Conservation (phyloP, 2,113 vertebrate species). For the Cromileptes altivelis region DNA sequence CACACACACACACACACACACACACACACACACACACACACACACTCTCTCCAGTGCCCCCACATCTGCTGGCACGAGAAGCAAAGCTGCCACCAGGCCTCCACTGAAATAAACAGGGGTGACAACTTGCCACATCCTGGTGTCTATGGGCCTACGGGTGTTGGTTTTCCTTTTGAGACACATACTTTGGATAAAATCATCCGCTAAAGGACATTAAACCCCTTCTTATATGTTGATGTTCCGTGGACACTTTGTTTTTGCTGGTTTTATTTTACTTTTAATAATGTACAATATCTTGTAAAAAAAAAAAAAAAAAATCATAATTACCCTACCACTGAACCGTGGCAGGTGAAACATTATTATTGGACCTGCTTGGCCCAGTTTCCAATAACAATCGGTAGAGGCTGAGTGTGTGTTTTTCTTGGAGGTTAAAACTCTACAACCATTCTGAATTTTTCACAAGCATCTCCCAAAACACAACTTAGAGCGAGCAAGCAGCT, state of each 20-base stretch:
- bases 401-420: conserved; percentile 21
- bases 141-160: conserved; percentile 7
- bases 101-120: conserved; percentile 36
- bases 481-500: background rate
- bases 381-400: conserved; percentile 15
- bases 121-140: conserved; percentile 26
- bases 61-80: background rate
- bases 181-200: conserved; percentile 12
- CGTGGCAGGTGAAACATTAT: background rate
- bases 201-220: conserved; percentile 1
- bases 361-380: background rate
- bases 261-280: conserved; percentile 8
- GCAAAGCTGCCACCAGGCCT: conserved; percentile 9
- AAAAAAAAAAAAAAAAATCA: background rate
- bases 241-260: background rate
- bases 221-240: background rate
- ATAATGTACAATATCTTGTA: background rate
- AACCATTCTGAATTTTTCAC: background rate
- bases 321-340: conserved; percentile 13
- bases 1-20: background rate
- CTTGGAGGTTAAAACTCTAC: background rate
- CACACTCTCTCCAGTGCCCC: background rate
- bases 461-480: conserved; percentile 24
- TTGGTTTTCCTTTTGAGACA: conserved; percentile 14
- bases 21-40: background rate